A percentile compares a stretch with the other conserved stretches of the same genome.
Evolutionary conservation across 2,113 vertebrate genomes (phyloP).

Genomic region (Puma concolor): DNA sequence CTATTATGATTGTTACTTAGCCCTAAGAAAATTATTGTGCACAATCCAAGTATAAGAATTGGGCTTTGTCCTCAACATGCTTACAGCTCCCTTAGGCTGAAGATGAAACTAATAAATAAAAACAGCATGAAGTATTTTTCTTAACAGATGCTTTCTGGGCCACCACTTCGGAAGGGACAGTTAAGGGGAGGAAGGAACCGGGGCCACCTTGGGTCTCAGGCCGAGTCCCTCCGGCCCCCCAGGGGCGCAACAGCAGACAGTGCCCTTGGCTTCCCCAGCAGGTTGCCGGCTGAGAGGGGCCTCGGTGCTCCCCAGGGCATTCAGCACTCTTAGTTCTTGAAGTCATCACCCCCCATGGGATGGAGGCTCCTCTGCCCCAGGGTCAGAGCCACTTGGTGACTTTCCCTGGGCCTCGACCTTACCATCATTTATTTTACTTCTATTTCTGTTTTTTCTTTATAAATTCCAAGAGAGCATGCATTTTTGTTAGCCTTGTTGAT

Average conservation of each 20-base stretch:
- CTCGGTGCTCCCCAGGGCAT: neutral
- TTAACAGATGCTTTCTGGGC: neutral
- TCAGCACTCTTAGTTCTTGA: neutral
- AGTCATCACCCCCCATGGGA: neutral
- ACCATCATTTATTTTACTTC: neutral
- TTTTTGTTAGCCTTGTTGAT: neutral
- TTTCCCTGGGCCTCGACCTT: neutral
- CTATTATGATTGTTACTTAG: neutral
- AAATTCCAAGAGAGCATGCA: neutral
- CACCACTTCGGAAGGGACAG: neutral
- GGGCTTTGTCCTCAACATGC: neutral
- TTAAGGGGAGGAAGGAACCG: neutral
- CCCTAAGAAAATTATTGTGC: neutral
- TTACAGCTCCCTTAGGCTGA: neutral
- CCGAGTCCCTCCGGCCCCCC: neutral
- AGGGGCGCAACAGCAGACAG: fast-evolving
- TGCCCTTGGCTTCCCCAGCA: neutral
- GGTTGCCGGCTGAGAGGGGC: neutral
- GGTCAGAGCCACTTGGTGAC: too few relatives aligned
- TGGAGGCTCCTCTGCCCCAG: neutral
- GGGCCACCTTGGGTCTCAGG: neutral
- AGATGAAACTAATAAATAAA: neutral
- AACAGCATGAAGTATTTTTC: neutral
- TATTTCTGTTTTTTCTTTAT: neutral
- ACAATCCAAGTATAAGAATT: neutral